A percentile compares a stretch with the other conserved stretches of the same genome.
Evolutionary conservation across 2,113 vertebrate species (phyloP).

Genomic region (Turnix velox): DNA sequence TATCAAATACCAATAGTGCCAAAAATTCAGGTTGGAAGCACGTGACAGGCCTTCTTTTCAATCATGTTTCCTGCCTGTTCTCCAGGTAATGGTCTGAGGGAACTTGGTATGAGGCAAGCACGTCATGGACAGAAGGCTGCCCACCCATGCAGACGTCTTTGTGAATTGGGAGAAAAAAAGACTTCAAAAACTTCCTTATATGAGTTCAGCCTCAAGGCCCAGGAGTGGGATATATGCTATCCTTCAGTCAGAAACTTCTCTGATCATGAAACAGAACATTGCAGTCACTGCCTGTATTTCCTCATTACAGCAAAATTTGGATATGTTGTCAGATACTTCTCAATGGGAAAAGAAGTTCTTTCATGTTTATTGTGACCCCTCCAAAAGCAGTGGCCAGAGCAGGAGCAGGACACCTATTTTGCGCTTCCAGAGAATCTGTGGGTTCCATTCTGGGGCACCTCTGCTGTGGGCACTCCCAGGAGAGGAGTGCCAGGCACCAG

Average conservation of each 20-base stretch:
- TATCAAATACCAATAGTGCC: background rate
- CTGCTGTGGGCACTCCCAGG: fast-evolving
- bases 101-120: fast-evolving
- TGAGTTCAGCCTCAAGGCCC: background rate
- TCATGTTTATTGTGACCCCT: fast-evolving
- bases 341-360: background rate
- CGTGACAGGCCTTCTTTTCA: fast-evolving
- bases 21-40: background rate
- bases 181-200: background rate
- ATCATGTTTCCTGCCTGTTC: background rate
- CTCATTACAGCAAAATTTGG: background rate
- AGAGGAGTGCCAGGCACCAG: background rate
- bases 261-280: background rate
- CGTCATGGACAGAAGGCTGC: background rate
- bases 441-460: background rate
- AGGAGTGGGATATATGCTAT: background rate
- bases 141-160: fast-evolving
- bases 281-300: background rate
- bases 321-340: background rate
- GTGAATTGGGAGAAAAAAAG: background rate
- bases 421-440: background rate
- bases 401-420: background rate
- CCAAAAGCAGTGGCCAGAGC: fast-evolving
- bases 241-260: background rate
- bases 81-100: background rate